Base-by-base conservation (phyloP, 1,140 invertebrate genomes). In the Zophobas morio region DNA sequence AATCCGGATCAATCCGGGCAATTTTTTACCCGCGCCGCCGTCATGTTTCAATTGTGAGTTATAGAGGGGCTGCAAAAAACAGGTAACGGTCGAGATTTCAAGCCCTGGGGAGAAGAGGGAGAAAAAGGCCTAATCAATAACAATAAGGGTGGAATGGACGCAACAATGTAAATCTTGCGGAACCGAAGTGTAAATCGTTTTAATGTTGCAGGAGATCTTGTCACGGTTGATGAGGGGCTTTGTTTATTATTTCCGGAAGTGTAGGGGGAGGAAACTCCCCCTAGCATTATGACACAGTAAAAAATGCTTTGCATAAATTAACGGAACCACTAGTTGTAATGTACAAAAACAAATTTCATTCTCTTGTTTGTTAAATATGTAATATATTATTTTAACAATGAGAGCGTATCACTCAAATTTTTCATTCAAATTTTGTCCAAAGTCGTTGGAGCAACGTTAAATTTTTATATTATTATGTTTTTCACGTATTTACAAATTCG, bases 121-220 rank as follows among this genome's bases (percentile, higher is more conserved):
- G 20, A 51, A 51, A 46, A 46, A 2, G 3, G 49, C 3, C 49
- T 51, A 51, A n/a, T 51, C 49, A 51, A 51, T 51, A 51, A 51
- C 49, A 51, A 51, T 51, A 51, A 51, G 20, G 20, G 5, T n/a
- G 49, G n/a, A 51, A 2, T n/a, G 3, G 20, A 5, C 49, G 49
- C 49, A 51, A 51, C 49, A 51, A 51, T 51, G 49, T 51, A 51
- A 51, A 51, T 51, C 49, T 51, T n/a, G n/a, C 49, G 49, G 49
- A 51, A n/a, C 5, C 49, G 3, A 51, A 51, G 5, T 5, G 49
- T 51, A 51, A 51, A 51, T 51, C 49, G 49, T n/a, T 51, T 51
- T 51, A 51, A 51, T 51, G 49, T 51, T 51, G 49, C 49, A 51
- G n/a, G 42, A 51, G 49, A n/a, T 51, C 49, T n/a, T 51, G 49